phyloP scores from a whole-genome alignment of 2,797 vertebrate genomes.

The Onychomys leucogaster region DNA sequence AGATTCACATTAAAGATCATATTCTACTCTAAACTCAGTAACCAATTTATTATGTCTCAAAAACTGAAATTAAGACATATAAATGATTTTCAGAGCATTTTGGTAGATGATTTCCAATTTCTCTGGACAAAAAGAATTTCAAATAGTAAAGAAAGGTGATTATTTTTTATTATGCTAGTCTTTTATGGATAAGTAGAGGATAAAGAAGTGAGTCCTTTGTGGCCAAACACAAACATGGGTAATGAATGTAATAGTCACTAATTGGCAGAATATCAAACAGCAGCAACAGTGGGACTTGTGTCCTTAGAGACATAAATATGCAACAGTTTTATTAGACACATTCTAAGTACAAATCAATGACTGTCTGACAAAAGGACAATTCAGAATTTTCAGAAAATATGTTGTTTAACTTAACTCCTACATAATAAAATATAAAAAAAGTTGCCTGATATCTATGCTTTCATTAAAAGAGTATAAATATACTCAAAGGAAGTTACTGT shows the following conservation, averaged over 20 bases:
- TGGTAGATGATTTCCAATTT: neutral
- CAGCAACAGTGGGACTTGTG: neutral
- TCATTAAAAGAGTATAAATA: neutral
- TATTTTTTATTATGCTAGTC: slow-evolving; percentile 17
- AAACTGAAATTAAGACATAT: neutral
- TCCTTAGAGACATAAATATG: slow-evolving; percentile 29
- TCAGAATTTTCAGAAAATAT: neutral
- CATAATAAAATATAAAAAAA: neutral
- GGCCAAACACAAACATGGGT: neutral
- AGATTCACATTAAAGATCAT: neutral
- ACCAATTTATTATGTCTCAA: neutral
- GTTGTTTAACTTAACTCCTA: neutral
- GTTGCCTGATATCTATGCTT: neutral
- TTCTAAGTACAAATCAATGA: neutral
- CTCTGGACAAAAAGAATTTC: slow-evolving; percentile 14
- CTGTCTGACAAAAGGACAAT: neutral
- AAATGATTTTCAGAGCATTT: neutral
- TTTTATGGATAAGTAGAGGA: neutral
- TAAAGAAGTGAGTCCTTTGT: neutral
- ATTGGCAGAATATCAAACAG: slow-evolving; percentile 41
- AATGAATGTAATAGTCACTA: neutral
- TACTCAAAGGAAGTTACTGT: neutral
- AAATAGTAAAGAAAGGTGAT: neutral
- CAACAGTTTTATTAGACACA: neutral
- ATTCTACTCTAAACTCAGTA: neutral